phyloP scores from a whole-genome alignment of 1,140 invertebrate species.

The Coboldia fuscipes region DNA sequence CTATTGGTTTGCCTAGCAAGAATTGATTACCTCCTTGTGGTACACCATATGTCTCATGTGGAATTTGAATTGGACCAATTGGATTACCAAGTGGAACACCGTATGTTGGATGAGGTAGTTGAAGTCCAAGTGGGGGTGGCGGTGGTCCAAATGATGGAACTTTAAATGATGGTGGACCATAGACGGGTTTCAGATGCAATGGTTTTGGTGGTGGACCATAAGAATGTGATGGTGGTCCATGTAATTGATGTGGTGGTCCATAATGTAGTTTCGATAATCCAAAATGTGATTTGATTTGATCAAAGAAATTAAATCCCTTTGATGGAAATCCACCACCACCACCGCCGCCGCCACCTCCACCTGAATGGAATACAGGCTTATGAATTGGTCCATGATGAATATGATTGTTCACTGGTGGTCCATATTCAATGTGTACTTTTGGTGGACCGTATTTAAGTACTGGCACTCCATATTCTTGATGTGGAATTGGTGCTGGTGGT shows the following conservation, averaged over 20 bases:
- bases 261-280: constrained; percentile 21
- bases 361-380: background rate
- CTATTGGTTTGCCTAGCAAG: constrained; percentile 5
- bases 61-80: background rate
- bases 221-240: constrained; percentile 11
- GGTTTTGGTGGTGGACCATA: constrained; percentile 15
- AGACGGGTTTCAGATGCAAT: constrained; percentile 16
- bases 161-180: constrained; percentile 17
- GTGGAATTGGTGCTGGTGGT: constrained; percentile 19
- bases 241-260: constrained; percentile 19
- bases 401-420: constrained; percentile 11
- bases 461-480: constrained; percentile 18
- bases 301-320: constrained; percentile 7
- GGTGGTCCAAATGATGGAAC: constrained; percentile 14
- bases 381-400: background rate
- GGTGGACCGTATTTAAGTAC: constrained; percentile 16
- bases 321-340: constrained; percentile 1
- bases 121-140: constrained; percentile 14
- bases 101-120: constrained; percentile 9
- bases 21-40: constrained; percentile 4
- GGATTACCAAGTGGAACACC: constrained; percentile 3
- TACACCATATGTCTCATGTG: constrained; percentile 6
- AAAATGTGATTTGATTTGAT: constrained; percentile 18
- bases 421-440: constrained; percentile 15
- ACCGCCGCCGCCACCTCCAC: background rate